Evolutionary conservation across 2,888 invertebrate genomes (phyloP).

Genomic region (Uropetala carovei): DNA sequence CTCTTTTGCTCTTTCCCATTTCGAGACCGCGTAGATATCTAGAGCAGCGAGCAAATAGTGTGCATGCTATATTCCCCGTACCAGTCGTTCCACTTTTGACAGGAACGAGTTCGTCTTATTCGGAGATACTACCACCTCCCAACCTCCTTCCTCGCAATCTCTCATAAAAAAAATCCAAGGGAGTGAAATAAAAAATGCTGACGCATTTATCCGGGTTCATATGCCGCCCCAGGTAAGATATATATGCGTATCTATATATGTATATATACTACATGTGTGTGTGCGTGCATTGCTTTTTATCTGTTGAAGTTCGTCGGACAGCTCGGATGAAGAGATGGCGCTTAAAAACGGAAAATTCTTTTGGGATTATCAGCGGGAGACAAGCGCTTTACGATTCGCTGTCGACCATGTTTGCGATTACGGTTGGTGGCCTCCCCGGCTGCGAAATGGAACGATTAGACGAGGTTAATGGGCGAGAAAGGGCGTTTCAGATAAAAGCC

Average conservation of each 20-base stretch:
- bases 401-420: background rate
- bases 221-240: conserved; percentile 3
- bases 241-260: background rate
- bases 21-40: too few species aligned
- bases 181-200: background rate
- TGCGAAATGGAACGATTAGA: background rate
- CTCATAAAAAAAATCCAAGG: background rate
- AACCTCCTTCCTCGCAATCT: background rate
- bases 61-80: background rate
- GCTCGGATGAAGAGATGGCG: background rate
- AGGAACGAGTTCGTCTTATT: conserved; percentile 29
- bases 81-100: conserved; percentile 24
- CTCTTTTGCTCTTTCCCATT: too few species aligned
- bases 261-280: background rate
- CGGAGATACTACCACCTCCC: background rate
- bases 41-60: background rate
- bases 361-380: background rate
- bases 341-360: background rate
- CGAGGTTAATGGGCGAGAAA: background rate
- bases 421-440: background rate
- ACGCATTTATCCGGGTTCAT: conserved; percentile 20
- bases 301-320: background rate
- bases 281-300: background rate
- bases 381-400: background rate
- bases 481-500: background rate